A percentile compares a stretch with the other conserved stretches of the same genome.
These are phyloP conservation scores for Percopsis transmontana DNA, from an alignment of 2,113 vertebrate species.

Conservation along the genomic window DNA sequence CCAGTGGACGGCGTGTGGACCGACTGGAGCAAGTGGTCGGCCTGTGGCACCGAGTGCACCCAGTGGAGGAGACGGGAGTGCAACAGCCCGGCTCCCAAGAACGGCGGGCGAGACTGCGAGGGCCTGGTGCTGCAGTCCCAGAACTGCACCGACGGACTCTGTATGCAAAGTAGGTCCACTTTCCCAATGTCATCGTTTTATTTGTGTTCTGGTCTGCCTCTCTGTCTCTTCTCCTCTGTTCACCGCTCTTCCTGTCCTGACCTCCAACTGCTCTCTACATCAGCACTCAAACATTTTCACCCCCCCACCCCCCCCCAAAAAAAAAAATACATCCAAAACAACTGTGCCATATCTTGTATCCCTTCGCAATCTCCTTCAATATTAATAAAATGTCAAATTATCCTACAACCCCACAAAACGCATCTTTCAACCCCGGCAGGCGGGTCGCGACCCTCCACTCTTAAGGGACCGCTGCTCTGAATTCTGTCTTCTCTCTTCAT, in stretches of 20 bases:
- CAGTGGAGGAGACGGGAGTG: constrained; percentile 95
- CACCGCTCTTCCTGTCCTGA: too few species aligned
- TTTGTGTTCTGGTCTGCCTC: background rate
- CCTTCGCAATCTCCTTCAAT: too few species aligned
- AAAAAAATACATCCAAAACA: too few species aligned
- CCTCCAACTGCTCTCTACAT: background rate
- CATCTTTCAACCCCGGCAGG: too few species aligned
- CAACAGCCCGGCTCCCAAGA: constrained; percentile 87
- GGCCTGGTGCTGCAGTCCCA: constrained; percentile 90
- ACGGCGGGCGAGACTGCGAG: constrained; percentile 91
- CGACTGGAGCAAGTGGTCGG: constrained; percentile 95
- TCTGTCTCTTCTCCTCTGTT: background rate
- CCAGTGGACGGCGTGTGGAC: constrained; percentile 94
- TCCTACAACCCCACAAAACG: too few species aligned
- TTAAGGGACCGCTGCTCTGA: too few species aligned
- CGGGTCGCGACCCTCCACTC: too few species aligned
- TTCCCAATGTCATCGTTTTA: background rate
- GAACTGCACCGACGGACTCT: constrained; percentile 94
- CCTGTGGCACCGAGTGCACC: constrained; percentile 93
- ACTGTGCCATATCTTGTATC: too few species aligned
- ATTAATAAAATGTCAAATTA: too few species aligned
- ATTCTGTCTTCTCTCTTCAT: constrained; percentile 2
- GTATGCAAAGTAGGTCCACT: constrained; percentile 91
- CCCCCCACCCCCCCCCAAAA: too few species aligned
- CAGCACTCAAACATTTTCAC: too few species aligned